These are phyloP conservation scores for Brevipalpus yothersi DNA, from an alignment of 1,140 invertebrate genomes.

Conservation along the genomic window DNA sequence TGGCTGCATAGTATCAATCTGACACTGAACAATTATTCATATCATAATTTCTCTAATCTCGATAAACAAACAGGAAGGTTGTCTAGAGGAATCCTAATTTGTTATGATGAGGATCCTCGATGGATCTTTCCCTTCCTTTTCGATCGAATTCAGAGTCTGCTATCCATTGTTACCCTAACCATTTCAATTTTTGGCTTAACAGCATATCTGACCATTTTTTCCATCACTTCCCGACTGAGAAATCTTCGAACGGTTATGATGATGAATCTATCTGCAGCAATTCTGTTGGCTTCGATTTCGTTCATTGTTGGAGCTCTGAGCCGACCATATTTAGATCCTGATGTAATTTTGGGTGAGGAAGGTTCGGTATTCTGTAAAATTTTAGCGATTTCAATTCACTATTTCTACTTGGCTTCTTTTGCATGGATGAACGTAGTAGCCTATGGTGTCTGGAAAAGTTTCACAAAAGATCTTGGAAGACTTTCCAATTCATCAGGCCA, in stretches of 20 bases:
- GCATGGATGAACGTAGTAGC: constrained; percentile 92
- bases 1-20: no score
- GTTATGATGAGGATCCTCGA: background rate
- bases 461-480: constrained; percentile 10
- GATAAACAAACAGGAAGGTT: no score
- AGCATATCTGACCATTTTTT: background rate
- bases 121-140: background rate
- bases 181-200: background rate
- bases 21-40: no score
- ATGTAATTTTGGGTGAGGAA: background rate
- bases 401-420: constrained; percentile 75
- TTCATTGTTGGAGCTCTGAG: background rate
- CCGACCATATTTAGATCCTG: background rate
- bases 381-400: constrained; percentile 58
- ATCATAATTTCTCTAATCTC: no score
- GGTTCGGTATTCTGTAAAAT: constrained; percentile 17
- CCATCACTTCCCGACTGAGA: background rate
- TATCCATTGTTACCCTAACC: background rate
- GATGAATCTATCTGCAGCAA: background rate
- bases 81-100: background rate
- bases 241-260: background rate
- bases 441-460: constrained; percentile 79
- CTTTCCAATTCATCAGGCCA: background rate
- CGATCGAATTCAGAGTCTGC: background rate
- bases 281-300: background rate